phyloP scores from a whole-genome alignment of 2,888 invertebrate genomes.

The Microchrysa polita region DNA sequence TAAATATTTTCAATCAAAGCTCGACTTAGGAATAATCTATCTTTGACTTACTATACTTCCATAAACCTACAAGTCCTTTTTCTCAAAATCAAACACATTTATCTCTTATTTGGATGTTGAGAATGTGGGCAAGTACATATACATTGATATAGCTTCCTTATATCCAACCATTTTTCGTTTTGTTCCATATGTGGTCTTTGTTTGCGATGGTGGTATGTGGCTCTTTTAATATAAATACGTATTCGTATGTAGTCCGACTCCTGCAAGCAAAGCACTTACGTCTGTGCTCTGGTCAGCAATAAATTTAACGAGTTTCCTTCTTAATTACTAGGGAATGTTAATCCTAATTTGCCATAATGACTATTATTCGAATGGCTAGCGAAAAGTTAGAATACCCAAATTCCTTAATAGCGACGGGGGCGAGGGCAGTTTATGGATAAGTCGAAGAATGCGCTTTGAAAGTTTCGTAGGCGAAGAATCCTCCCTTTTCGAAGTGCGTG shows the following conservation, averaged over 20 bases:
- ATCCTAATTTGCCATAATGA: constrained; percentile 50
- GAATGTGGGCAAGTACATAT: too few relatives aligned
- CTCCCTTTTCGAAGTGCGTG: constrained; percentile 9
- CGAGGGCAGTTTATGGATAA: neutral
- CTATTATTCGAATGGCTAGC: constrained; percentile 42
- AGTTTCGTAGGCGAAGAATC: constrained; percentile 11
- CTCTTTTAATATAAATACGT: too few relatives aligned
- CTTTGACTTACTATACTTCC: too few relatives aligned
- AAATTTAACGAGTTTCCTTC: constrained; percentile 51
- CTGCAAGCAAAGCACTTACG: constrained; percentile 48
- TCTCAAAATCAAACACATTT: too few relatives aligned
- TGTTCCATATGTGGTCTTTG: too few relatives aligned
- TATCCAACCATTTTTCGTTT: too few relatives aligned
- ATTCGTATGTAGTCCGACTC: neutral
- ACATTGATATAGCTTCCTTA: too few relatives aligned
- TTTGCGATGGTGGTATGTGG: too few relatives aligned
- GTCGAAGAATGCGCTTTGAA: constrained; percentile 18
- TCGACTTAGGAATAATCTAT: too few relatives aligned
- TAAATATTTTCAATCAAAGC: too few relatives aligned
- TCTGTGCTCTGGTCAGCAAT: constrained; percentile 50
- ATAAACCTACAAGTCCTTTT: too few relatives aligned
- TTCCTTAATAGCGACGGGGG: neutral
- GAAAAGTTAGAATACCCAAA: neutral
- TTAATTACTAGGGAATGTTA: constrained; percentile 50
- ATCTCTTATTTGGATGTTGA: too few relatives aligned